A percentile compares a stretch with the other conserved stretches of the same genome.
Evolutionary conservation across 2,113 vertebrate genomes (phyloP).

Genomic region (Dendropsophus ebraccatus): DNA sequence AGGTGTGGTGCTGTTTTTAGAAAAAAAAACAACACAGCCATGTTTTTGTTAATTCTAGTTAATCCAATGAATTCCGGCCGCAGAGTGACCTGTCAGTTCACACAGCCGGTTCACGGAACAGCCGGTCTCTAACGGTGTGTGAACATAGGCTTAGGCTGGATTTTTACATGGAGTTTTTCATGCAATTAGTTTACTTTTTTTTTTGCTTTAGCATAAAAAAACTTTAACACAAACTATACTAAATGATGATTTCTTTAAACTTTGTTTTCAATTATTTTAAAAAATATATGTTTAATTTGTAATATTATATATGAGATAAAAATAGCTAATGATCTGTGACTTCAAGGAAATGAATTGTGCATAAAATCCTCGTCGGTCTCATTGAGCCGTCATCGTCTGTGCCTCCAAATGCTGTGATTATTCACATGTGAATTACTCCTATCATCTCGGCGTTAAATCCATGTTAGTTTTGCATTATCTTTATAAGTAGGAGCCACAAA

Average conservation of each 20-base stretch:
- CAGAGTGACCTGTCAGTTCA: no score
- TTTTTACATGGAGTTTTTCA: no score
- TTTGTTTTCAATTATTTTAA: not conserved
- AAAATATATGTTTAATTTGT: conserved; percentile 1
- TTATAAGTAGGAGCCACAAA: conserved; percentile 18
- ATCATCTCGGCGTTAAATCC: conserved; percentile 16
- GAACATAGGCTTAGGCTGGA: no score
- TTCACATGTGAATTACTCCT: conserved; percentile 14
- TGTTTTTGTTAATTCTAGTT: no score
- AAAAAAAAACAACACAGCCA: no score
- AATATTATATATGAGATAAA: not conserved
- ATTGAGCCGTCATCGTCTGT: not conserved
- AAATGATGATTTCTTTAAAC: not conserved
- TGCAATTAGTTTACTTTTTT: no score
- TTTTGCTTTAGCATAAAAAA: no score
- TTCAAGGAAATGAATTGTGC: not conserved
- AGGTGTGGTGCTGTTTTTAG: no score
- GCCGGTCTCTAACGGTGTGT: no score
- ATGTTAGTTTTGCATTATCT: conserved; percentile 42
- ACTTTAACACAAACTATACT: no score
- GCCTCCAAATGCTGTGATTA: not conserved
- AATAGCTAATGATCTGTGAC: conserved; percentile 17
- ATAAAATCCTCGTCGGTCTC: not conserved
- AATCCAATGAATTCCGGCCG: no score
- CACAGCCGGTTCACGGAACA: no score